Evolutionary conservation across 64 coral and sea anemone species (phyloP), one percentile per base, ranked within the genome.

Genomic region (Cladopsammia gracilis): DNA sequence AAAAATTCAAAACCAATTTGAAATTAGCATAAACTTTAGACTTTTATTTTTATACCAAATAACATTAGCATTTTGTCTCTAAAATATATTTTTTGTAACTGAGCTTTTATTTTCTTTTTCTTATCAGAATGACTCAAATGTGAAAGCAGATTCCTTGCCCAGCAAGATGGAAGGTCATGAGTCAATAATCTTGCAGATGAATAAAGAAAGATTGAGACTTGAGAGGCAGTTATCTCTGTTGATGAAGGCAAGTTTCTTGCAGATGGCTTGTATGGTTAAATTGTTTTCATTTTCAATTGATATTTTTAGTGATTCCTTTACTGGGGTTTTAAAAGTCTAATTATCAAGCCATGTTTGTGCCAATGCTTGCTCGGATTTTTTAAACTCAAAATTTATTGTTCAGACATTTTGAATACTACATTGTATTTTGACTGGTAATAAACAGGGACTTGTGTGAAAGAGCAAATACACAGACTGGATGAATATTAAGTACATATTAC

Each of bases 171-270:
- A 91, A 34, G 82, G 83, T 48, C 66, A 82, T 82, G 86, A 92
- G 58, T 52, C 78, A 61, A 94, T 93, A 15, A 97, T 97, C 59
- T 61, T 97, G 25, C 92, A 94, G 58, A 97, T 97, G 95, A 97
- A 97, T 82, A 94, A 97, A 43, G 95, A 97, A 70, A 83, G 95
- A 76, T 75, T 97, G 25, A 22, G 86, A 19, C 74, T 97, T 24
- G 92, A 97, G 87, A 94, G 75, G 49, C 87, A 97, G 52, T 77
- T 97, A 23, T 90, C 95, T 26, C 12, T 75, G 69, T 57, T 51
- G 26, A 66, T 69, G 58, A 91, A 91, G 82, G 92, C 62, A 70
- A 25, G 73, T 87, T 83, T 15, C 61, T 56, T 65, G 6, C 20
- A 79, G 25, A 79, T 42, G 26, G 22, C 24, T 79, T 59, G 9